These are phyloP conservation scores for Pristionchus entomophagus DNA, from an alignment of 2,888 invertebrate genomes.

Conservation along the genomic window DNA sequence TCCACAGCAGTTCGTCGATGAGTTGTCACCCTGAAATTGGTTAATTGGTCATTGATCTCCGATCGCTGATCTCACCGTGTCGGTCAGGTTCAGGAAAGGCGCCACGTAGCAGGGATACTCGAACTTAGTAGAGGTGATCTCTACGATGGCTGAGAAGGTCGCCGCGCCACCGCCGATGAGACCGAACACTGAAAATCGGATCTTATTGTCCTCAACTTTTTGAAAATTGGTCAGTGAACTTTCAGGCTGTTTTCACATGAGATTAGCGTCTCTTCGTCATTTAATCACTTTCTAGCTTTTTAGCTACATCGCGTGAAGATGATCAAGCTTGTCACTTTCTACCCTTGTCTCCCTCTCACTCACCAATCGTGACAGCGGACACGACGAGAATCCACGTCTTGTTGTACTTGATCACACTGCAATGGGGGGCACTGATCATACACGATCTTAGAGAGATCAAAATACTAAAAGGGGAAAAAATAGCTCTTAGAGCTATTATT, in stretches of 20 bases:
- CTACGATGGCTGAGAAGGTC: conserved; percentile 71
- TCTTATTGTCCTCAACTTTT: too few species aligned
- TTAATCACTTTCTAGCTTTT: too few species aligned
- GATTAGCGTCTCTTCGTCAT: too few species aligned
- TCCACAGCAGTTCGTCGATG: conserved; percentile 67
- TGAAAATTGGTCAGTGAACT: too few species aligned
- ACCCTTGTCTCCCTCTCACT: not conserved
- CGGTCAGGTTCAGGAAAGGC: conserved; percentile 50
- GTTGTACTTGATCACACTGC: conserved; percentile 41
- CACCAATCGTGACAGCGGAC: not conserved
- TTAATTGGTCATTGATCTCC: not conserved
- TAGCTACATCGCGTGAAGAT: too few species aligned
- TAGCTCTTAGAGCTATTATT: too few species aligned
- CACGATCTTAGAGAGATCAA: not conserved
- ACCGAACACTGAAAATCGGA: conserved; percentile 62
- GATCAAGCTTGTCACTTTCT: too few species aligned
- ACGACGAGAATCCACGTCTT: conserved; percentile 24
- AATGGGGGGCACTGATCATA: not conserved
- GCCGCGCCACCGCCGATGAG: conserved; percentile 71
- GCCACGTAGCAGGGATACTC: conserved; percentile 67
- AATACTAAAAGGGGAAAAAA: not conserved
- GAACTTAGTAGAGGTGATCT: conserved; percentile 68
- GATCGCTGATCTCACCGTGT: not conserved
- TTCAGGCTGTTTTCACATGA: too few species aligned
- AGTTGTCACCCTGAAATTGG: not conserved